Conservation (phyloP, 2,888 invertebrate genomes). For the Eretmocerus hayati region DNA sequence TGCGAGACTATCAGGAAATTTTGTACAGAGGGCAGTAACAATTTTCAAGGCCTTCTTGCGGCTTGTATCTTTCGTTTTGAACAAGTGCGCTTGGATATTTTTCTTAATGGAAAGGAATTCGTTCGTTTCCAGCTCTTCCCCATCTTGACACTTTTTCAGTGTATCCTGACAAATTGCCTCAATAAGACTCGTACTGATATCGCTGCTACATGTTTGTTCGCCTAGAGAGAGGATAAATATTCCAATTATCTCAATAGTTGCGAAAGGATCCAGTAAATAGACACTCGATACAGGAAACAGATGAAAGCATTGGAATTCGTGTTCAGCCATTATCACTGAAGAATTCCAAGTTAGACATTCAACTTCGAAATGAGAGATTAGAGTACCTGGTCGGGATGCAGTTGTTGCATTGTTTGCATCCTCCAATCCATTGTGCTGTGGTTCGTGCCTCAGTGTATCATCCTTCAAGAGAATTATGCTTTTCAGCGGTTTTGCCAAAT, state of each 20-base stretch:
- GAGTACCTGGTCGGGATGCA: too few relatives aligned
- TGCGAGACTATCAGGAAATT: slow-evolving; percentile 12
- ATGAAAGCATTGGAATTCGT: background rate
- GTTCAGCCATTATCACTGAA: too few relatives aligned
- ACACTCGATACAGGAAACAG: background rate
- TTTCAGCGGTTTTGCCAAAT: background rate
- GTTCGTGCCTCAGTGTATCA: too few relatives aligned
- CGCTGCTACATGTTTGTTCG: too few relatives aligned
- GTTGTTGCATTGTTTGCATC: background rate
- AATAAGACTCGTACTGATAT: background rate
- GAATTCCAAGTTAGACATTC: background rate
- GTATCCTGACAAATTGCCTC: background rate
- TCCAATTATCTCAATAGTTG: background rate
- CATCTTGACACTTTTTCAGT: background rate
- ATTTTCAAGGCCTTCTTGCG: slow-evolving; percentile 7
- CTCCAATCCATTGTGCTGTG: background rate
- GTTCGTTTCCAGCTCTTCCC: background rate
- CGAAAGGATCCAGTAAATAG: background rate
- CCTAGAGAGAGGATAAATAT: background rate
- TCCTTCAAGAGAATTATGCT: background rate
- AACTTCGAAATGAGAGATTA: too few relatives aligned
- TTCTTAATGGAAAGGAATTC: background rate
- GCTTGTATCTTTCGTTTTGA: slow-evolving; percentile 5
- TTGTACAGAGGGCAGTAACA: slow-evolving; percentile 9
- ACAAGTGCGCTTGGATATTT: background rate